Evolutionary conservation across 2,888 invertebrate genomes (phyloP).

Genomic region (Cryptus armator): DNA sequence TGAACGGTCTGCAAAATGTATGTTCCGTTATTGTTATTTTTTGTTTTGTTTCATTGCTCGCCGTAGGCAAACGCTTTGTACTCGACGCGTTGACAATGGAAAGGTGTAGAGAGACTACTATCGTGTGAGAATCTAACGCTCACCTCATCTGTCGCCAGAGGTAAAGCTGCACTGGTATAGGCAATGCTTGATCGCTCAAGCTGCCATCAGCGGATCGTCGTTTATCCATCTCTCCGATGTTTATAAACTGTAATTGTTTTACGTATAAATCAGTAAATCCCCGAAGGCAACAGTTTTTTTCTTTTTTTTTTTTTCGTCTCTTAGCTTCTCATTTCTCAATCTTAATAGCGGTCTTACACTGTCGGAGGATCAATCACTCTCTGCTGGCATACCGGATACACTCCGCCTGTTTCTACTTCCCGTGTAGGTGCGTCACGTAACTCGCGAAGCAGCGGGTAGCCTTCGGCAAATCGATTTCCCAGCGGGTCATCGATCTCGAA

Average conservation of each 20-base stretch:
- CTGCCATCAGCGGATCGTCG: constrained; percentile 87
- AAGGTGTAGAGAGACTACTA: background rate
- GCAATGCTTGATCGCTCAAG: constrained; percentile 92
- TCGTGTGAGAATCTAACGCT: constrained; percentile 56
- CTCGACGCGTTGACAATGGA: background rate
- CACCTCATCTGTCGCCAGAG: constrained; percentile 97
- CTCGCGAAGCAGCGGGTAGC: constrained; percentile 3
- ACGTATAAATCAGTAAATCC: background rate
- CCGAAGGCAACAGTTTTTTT: background rate
- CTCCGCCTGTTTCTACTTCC: constrained; percentile 51
- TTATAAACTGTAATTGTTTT: constrained; percentile 29
- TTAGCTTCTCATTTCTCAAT: constrained; percentile 24
- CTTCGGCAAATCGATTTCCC: constrained; percentile 35
- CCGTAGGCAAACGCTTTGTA: background rate
- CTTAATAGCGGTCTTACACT: constrained; percentile 29
- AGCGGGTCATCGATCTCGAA: constrained; percentile 54
- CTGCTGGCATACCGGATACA: constrained; percentile 49
- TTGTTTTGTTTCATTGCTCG: background rate
- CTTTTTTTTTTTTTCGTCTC: background rate
- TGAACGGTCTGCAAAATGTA: constrained; percentile 93
- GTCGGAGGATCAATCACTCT: constrained; percentile 56
- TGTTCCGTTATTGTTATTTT: background rate
- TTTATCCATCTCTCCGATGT: constrained; percentile 77
- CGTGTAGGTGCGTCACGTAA: constrained; percentile 61
- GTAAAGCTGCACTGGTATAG: constrained; percentile 98